These are phyloP conservation scores for Asarcornis scutulata DNA, from an alignment of 2,113 vertebrate genomes.

Conservation along the genomic window DNA sequence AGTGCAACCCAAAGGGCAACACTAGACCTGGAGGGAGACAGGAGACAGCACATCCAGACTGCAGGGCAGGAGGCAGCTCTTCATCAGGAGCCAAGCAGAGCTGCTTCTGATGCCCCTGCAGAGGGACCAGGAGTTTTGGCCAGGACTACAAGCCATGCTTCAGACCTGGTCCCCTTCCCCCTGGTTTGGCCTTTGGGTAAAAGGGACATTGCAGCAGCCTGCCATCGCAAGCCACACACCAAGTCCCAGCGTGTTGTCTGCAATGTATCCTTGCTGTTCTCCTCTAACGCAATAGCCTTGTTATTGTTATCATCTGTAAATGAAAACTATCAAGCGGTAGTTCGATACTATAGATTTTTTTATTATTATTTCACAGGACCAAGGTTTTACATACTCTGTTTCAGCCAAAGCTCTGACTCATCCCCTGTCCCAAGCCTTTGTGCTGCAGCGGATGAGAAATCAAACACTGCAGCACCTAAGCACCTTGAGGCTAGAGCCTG, in stretches of 20 bases:
- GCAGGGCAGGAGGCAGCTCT: background rate
- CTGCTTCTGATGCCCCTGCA: background rate
- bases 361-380: background rate
- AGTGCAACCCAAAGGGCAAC: background rate
- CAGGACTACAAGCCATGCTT: background rate
- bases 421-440: fast-evolving
- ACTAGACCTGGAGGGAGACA: background rate
- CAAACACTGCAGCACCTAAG: background rate
- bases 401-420: background rate
- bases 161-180: background rate
- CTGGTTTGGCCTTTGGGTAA: background rate
- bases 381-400: background rate
- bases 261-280: background rate
- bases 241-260: background rate
- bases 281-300: background rate
- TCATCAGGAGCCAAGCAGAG: background rate
- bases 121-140: background rate
- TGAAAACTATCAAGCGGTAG: background rate
- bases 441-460: background rate
- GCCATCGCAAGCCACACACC: background rate
- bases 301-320: background rate
- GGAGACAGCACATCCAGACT: background rate
- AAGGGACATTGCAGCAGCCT: background rate
- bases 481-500: background rate
- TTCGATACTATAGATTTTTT: background rate